phyloP scores from a whole-genome alignment of 2,797 vertebrate genomes.

The Acipenser transmontanus region DNA sequence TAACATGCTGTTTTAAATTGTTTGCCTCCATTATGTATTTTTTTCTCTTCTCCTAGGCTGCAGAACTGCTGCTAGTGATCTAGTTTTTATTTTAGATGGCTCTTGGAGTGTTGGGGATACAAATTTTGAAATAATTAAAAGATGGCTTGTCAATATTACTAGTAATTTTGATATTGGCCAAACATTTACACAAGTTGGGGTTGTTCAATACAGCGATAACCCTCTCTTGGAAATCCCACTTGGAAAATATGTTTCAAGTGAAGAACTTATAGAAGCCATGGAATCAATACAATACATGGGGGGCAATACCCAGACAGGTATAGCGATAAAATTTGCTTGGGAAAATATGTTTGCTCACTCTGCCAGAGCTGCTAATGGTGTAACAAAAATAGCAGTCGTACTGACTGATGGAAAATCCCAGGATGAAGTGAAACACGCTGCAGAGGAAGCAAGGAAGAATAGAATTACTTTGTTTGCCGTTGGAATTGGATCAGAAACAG shows the following conservation, averaged over 20 bases:
- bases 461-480: slow-evolving; percentile 91
- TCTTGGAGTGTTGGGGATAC: slow-evolving; percentile 94
- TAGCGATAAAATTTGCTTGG: slow-evolving; percentile 85
- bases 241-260: slow-evolving; percentile 67
- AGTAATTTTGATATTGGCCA: slow-evolving; percentile 90
- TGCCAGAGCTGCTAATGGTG: slow-evolving; percentile 64
- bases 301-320: slow-evolving; percentile 90
- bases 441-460: slow-evolving; percentile 83
- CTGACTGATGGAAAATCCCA: slow-evolving; percentile 96
- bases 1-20: no score
- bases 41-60: slow-evolving; percentile 66
- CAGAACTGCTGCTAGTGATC: slow-evolving; percentile 85
- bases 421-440: slow-evolving; percentile 82
- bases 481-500: slow-evolving; percentile 84
- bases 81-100: slow-evolving; percentile 94
- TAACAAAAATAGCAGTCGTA: slow-evolving; percentile 90
- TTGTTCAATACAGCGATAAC: slow-evolving; percentile 92
- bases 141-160: slow-evolving; percentile 93
- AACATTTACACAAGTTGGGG: slow-evolving; percentile 91
- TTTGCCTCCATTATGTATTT: no score
- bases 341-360: slow-evolving; percentile 87
- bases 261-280: slow-evolving; percentile 75
- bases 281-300: slow-evolving; percentile 85
- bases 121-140: slow-evolving; percentile 94
- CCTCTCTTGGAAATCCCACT: slow-evolving; percentile 87